Evolutionary conservation across 2,113 vertebrate genomes (phyloP).

Genomic region (Gambusia holbrooki): DNA sequence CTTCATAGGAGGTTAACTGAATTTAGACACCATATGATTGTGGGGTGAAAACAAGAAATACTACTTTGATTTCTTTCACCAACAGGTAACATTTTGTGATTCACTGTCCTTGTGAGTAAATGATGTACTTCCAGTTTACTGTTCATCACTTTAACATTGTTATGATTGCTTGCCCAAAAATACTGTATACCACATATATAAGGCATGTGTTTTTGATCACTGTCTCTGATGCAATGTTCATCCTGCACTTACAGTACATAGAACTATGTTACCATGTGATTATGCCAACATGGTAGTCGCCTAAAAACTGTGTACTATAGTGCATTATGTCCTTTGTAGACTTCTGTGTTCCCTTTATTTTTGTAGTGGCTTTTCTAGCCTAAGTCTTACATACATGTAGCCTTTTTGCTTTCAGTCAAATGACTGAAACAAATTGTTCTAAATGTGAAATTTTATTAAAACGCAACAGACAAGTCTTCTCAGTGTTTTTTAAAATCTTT

Average conservation of each 20-base stretch:
- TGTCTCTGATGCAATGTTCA: slow-evolving; percentile 42
- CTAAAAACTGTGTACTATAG: slow-evolving; percentile 43
- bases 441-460: slow-evolving; percentile 72
- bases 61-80: slow-evolving; percentile 17
- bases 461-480: slow-evolving; percentile 27
- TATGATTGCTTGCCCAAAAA: slow-evolving; percentile 51
- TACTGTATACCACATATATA: slow-evolving; percentile 53
- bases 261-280: slow-evolving; percentile 32
- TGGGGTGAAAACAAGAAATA: slow-evolving; percentile 11
- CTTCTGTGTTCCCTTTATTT: slow-evolving; percentile 58
- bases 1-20: slow-evolving; percentile 24
- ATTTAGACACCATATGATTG: slow-evolving; percentile 28
- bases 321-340: slow-evolving; percentile 38
- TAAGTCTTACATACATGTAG: slow-evolving; percentile 54
- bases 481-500: background rate
- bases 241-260: slow-evolving; percentile 50
- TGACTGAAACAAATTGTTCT: slow-evolving; percentile 56
- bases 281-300: slow-evolving; percentile 28
- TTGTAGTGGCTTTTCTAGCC: slow-evolving; percentile 49
- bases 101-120: slow-evolving; percentile 39
- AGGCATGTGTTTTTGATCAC: slow-evolving; percentile 53
- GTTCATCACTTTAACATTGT: slow-evolving; percentile 43
- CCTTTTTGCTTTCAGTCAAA: slow-evolving; percentile 51
- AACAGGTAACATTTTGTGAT: slow-evolving; percentile 35
- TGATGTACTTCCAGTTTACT: slow-evolving; percentile 51